These are phyloP conservation scores for Entomobrya proxima DNA, from an alignment of 2,888 invertebrate species.

Conservation along the genomic window DNA sequence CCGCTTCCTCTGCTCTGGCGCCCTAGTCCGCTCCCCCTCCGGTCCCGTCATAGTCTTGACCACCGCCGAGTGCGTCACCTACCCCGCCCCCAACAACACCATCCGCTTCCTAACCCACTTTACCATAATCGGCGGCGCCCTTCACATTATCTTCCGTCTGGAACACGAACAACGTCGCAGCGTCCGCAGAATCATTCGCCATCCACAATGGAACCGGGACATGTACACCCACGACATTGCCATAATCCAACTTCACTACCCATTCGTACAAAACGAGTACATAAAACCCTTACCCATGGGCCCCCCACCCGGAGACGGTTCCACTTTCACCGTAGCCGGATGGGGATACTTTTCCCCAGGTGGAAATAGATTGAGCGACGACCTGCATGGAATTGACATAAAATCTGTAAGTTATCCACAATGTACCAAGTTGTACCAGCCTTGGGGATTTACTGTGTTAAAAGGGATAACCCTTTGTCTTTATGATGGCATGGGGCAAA, in stretches of 20 bases:
- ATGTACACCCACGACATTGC: not conserved
- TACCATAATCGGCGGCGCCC: not conserved
- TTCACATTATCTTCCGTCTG: not conserved
- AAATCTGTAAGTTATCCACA: no score
- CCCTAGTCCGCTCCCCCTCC: not conserved
- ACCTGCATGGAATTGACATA: no score
- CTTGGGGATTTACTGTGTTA: no score
- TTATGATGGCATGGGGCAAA: no score
- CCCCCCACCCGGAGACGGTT: not conserved
- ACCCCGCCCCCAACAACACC: not conserved
- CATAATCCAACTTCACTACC: not conserved
- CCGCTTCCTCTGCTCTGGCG: not conserved
- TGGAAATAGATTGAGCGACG: no score
- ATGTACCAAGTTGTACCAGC: no score
- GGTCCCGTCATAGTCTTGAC: not conserved
- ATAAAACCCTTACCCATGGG: not conserved
- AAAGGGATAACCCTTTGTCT: no score
- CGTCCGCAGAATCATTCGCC: not conserved
- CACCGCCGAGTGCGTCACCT: not conserved
- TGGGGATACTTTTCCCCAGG: no score
- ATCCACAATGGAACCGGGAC: not conserved
- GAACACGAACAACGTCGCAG: not conserved
- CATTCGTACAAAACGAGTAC: not conserved
- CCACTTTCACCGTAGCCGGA: not conserved
- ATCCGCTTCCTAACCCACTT: not conserved